Conservation (phyloP, 1,140 invertebrate species). For the Drosophila lini region DNA sequence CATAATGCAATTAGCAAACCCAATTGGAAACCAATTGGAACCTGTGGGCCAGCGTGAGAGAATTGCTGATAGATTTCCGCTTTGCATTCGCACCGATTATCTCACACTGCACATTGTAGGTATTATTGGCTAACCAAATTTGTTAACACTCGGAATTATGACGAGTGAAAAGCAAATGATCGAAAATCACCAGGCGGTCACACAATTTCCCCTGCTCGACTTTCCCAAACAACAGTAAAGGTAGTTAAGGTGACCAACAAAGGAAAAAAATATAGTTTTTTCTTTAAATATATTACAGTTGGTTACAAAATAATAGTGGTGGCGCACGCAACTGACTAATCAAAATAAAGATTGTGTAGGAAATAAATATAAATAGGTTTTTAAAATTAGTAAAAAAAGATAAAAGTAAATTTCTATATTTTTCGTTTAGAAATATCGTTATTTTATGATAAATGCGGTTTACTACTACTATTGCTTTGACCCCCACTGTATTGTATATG, state of each 20-base stretch:
- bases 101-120: constrained; percentile 9
- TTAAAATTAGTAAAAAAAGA: no score
- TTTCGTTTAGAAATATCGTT: no score
- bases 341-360: background rate
- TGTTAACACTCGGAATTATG: constrained; percentile 21
- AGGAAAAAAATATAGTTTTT: background rate
- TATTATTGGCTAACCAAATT: constrained; percentile 31
- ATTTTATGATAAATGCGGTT: no score
- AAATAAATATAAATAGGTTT: background rate
- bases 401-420: no score
- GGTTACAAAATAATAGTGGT: background rate
- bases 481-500: constrained; percentile 1
- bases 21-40: constrained; percentile 46
- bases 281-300: constrained; percentile 3
- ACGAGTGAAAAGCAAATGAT: constrained; percentile 15
- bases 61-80: constrained; percentile 39
- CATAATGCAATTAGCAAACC: constrained; percentile 40
- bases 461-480: background rate
- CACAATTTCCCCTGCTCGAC: constrained; percentile 43
- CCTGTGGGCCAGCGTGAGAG: constrained; percentile 29
- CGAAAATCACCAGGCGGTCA: constrained; percentile 43
- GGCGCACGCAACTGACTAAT: background rate
- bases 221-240: constrained; percentile 29
- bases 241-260: constrained; percentile 14
- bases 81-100: constrained; percentile 35